Evolutionary conservation across 2,797 vertebrate genomes (phyloP), one percentile per base, ranked within the genome.

Genomic region (Babyrousa celebensis): DNA sequence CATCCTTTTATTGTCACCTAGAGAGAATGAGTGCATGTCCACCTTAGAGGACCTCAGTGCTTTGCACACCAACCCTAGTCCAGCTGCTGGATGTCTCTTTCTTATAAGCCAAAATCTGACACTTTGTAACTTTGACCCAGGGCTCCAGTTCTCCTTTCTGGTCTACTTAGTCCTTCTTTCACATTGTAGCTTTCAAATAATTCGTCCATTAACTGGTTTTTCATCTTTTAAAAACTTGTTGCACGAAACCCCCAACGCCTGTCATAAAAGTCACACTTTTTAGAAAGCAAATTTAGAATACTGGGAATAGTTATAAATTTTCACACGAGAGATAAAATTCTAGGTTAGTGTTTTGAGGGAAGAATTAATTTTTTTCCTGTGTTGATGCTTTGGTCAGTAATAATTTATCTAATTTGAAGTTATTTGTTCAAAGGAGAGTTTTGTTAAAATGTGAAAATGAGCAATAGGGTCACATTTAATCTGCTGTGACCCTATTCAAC

Each of bases 371-470:
- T 94, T 94, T 91, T 67, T 23, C 25, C 67, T 67, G 2, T 27
- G 36, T 89, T 82, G 56, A 89, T 97, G 54, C 27, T 12, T 85
- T 58, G 5, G 52, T 84, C 86, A 32, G 71, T 93, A 84, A 84
- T 65, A 40, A 62, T 84, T 58, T 96, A 60, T 67, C 56, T 82
- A 54, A 85, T 78, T 92, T 86, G 36, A 68, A n/a, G 77, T 82
- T 85, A 90, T 80, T 95, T 0, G 9, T 84, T 95, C 56, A 89
- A 84, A 96, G 78, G 36, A 60, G 43, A 43, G 15, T 94, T 92
- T 91, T 91, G 70, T 82, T 97, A 95, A 91, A n/a, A 36, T 79
- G 14, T 91, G 70, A 40, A 94, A 71, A 86, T 96, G 72, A 93
- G 27, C 67, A 97, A 65, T 16, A 58, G 77, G 94, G 63, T 94